Evolutionary conservation across 2,797 vertebrate species (phyloP).

Genomic region (Labeo calbasu): DNA sequence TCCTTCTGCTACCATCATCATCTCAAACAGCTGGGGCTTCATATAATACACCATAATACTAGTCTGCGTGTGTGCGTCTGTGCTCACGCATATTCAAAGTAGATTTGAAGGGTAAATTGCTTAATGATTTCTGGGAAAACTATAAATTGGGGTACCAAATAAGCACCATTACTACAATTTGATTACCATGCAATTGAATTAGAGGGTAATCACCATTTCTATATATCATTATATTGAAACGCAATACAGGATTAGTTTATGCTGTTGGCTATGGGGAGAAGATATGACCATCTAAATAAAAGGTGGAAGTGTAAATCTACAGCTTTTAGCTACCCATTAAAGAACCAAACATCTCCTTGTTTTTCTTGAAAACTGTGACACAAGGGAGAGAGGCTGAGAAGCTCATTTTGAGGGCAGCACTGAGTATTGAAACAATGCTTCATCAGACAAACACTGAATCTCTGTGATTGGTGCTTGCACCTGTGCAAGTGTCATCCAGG

Average conservation of each 20-base stretch:
- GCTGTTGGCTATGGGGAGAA: constrained; percentile 76
- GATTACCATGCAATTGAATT: constrained; percentile 83
- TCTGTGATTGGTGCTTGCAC: constrained; percentile 36
- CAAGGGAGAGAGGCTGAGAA: constrained; percentile 19
- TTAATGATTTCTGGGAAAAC: constrained; percentile 83
- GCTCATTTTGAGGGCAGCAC: constrained; percentile 9
- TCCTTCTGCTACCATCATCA: constrained; percentile 79
- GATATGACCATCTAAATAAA: constrained; percentile 73
- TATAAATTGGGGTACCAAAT: constrained; percentile 82
- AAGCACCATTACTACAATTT: constrained; percentile 84
- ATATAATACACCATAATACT: constrained; percentile 77
- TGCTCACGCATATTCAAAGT: constrained; percentile 75
- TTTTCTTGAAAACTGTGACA: constrained; percentile 20
- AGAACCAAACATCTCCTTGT: constrained; percentile 41
- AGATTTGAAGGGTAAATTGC: constrained; percentile 81
- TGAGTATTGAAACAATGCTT: constrained; percentile 27
- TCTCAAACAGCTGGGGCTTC: constrained; percentile 82
- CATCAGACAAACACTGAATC: constrained; percentile 36
- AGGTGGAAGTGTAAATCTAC: constrained; percentile 72
- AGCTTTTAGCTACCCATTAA: constrained; percentile 62
- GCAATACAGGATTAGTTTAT: constrained; percentile 77
- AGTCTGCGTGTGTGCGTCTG: constrained; percentile 63
- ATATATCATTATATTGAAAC: constrained; percentile 83
- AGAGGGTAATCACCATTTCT: constrained; percentile 80
- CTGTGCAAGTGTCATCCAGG: not conserved